These are phyloP conservation scores for Lanius ludovicianus DNA, from an alignment of 2,113 vertebrate species.

Conservation along the genomic window DNA sequence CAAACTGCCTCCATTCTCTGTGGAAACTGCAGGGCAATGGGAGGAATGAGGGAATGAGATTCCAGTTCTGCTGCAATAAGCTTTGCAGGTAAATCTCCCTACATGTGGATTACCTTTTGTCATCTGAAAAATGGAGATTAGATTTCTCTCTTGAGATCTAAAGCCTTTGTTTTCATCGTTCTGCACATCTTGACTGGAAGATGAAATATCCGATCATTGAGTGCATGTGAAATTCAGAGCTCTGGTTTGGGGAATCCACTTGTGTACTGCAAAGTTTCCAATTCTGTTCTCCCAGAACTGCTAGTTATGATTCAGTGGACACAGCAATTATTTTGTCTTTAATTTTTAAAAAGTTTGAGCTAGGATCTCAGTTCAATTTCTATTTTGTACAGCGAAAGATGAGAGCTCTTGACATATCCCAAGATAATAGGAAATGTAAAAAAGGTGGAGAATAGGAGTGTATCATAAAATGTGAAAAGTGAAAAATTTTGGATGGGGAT, in stretches of 20 bases:
- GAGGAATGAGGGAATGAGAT: not conserved
- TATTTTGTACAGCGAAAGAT: not conserved
- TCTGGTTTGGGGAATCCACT: not conserved
- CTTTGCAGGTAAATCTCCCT: not conserved
- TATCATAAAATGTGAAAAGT: not conserved
- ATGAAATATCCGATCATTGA: not conserved
- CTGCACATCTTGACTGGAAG: not conserved
- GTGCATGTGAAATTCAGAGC: not conserved
- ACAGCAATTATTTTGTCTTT: not conserved
- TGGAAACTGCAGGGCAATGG: not conserved
- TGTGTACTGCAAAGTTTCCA: not conserved
- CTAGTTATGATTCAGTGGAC: not conserved
- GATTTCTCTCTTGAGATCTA: not conserved
- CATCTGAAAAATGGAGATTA: not conserved
- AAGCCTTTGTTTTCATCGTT: not conserved
- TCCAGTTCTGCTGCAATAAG: not conserved
- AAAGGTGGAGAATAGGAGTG: not conserved
- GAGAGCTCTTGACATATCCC: not conserved
- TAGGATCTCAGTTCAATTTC: not conserved
- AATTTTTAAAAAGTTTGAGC: not conserved
- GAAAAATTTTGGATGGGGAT: not conserved
- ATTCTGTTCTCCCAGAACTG: not conserved
- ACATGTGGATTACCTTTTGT: not conserved
- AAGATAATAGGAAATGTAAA: not conserved
- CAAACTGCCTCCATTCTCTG: not conserved